Conservation (phyloP, 2,888 invertebrate genomes). For the Philopedon plagiatum region DNA sequence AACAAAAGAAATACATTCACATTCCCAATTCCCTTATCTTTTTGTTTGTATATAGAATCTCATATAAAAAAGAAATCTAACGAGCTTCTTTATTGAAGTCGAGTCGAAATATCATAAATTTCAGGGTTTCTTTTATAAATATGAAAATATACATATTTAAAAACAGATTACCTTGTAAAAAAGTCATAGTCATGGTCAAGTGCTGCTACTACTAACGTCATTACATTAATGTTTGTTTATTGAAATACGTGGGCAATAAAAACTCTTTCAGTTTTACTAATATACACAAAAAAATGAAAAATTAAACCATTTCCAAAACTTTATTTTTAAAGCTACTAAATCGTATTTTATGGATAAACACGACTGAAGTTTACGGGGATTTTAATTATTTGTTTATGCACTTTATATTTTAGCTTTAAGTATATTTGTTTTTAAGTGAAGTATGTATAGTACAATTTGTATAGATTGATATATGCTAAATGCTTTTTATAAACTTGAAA, state of each 20-base stretch:
- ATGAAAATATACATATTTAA: not conserved
- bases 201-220: not conserved
- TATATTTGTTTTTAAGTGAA: not conserved
- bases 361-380: constrained; percentile 7
- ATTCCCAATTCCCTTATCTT: too few relatives aligned
- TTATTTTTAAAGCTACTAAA: constrained; percentile 22
- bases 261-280: not conserved
- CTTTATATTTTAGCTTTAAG: not conserved
- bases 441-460: not conserved
- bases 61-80: too few relatives aligned
- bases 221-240: not conserved
- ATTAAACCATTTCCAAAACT: constrained; percentile 14
- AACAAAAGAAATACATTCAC: too few relatives aligned
- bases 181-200: not conserved
- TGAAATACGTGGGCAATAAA: not conserved
- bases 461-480: too few relatives aligned
- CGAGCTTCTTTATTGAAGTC: too few relatives aligned
- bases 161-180: not conserved
- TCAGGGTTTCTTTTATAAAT: not conserved
- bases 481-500: too few relatives aligned
- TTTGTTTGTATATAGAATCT: too few relatives aligned
- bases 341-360: constrained; percentile 25
- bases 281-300: constrained; percentile 16
- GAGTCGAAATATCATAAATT: not conserved
- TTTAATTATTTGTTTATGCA: constrained; percentile 18